Conservation (phyloP, 1,140 invertebrate species). For the Lycorma delicatula region DNA sequence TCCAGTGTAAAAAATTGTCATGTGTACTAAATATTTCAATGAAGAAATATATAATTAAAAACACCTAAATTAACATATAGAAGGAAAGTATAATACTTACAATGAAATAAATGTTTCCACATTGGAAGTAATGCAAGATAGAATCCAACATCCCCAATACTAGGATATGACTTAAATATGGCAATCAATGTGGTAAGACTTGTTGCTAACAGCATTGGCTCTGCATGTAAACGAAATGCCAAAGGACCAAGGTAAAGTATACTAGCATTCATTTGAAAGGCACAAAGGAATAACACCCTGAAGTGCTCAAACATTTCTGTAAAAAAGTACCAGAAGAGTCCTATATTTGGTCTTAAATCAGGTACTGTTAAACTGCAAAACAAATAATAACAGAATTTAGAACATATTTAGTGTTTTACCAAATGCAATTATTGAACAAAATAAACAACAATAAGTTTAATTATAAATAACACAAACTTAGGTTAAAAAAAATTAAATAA, state of each 20-base stretch:
- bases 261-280: conserved; percentile 94
- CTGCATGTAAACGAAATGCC: conserved; percentile 71
- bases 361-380: conserved; percentile 76
- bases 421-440: too few species aligned
- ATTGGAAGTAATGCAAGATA: conserved; percentile 84
- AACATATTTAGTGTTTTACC: too few species aligned
- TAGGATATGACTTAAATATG: conserved; percentile 96
- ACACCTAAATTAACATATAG: too few species aligned
- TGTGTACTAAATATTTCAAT: too few species aligned
- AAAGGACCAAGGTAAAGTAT: conserved; percentile 84
- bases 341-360: conserved; percentile 93
- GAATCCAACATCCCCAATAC: conserved; percentile 88
- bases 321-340: conserved; percentile 99
- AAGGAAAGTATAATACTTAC: conserved; percentile 55
- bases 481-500: too few species aligned
- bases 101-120: conserved; percentile 83
- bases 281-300: conserved; percentile 84
- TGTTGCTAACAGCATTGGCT: conserved; percentile 78
- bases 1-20: too few species aligned
- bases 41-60: too few species aligned
- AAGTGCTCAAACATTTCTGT: conserved; percentile 99
- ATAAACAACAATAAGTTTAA: too few species aligned
- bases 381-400: too few species aligned
- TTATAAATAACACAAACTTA: too few species aligned
- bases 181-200: conserved; percentile 75